Conservation (phyloP, 2,113 vertebrate genomes). For the Neolamprologus variostigma region DNA sequence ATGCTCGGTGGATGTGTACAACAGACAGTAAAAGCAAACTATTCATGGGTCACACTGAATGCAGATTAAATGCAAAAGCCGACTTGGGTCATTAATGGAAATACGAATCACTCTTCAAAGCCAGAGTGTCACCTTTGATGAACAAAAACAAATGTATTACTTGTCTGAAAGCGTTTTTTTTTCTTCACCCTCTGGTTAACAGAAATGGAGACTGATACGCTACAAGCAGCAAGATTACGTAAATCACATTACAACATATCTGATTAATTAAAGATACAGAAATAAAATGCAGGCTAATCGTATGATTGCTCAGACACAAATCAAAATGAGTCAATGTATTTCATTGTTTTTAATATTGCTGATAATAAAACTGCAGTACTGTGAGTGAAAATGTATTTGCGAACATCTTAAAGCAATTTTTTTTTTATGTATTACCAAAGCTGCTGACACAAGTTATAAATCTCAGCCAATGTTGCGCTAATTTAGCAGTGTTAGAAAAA, state of each 20-base stretch:
- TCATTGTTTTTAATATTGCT: neutral
- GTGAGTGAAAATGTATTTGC: neutral
- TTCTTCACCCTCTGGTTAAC: neutral
- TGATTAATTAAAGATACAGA: neutral
- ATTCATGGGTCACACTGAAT: neutral
- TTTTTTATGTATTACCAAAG: neutral
- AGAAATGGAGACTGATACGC: neutral
- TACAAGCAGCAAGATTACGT: neutral
- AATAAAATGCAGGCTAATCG: neutral
- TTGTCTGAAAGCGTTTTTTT: neutral
- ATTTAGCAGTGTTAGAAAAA: neutral
- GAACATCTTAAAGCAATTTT: neutral
- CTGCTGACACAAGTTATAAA: neutral
- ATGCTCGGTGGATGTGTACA: neutral
- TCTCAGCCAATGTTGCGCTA: neutral
- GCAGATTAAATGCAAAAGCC: neutral
- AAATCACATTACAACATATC: neutral
- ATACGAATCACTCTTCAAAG: slow-evolving; percentile 13
- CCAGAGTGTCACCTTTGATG: neutral
- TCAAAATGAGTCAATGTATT: neutral
- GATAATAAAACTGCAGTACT: neutral
- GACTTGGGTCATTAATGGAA: neutral
- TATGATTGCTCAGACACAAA: neutral
- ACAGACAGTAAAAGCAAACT: neutral
- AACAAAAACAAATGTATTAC: neutral